These are phyloP conservation scores for Enteromius anoplus DNA, from an alignment of 2,797 vertebrate species.

Conservation along the genomic window DNA sequence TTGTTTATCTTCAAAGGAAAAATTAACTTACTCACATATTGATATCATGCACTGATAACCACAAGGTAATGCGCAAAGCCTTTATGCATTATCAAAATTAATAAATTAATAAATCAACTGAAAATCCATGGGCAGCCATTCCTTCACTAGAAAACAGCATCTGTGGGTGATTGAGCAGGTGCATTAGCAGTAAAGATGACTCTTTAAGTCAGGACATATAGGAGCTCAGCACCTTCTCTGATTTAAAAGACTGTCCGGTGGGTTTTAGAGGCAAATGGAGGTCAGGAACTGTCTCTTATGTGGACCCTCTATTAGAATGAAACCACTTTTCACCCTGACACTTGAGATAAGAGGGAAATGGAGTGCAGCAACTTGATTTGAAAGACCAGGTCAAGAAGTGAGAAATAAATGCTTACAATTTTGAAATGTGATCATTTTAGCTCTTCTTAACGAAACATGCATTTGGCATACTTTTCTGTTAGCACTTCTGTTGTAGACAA, in stretches of 20 bases:
- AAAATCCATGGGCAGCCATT: not conserved
- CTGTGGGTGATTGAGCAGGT: conserved; percentile 9
- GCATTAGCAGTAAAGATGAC: conserved; percentile 20
- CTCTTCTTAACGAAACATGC: not conserved
- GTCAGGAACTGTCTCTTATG: conserved; percentile 30
- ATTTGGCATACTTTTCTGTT: not conserved
- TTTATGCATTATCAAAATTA: not conserved
- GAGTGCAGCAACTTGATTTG: conserved; percentile 34
- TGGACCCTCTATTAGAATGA: conserved; percentile 28
- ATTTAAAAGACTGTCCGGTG: conserved; percentile 39
- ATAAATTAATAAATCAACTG: not conserved
- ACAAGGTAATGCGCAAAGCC: not conserved
- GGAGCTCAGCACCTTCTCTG: conserved; percentile 31
- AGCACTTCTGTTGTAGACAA: not conserved
- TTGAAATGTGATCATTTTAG: not conserved
- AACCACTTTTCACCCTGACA: conserved; percentile 30
- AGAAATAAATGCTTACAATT: conserved; percentile 3
- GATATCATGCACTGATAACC: not conserved
- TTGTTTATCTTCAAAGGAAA: not conserved
- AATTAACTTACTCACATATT: not conserved
- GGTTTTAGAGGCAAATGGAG: conserved; percentile 42
- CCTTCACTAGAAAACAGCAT: conserved; percentile 4
- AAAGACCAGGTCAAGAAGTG: conserved; percentile 55
- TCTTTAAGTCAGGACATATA: conserved; percentile 27
- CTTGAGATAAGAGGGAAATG: conserved; percentile 8